phyloP scores from a whole-genome alignment of 2,113 vertebrate species.

The Nibea albiflora region DNA sequence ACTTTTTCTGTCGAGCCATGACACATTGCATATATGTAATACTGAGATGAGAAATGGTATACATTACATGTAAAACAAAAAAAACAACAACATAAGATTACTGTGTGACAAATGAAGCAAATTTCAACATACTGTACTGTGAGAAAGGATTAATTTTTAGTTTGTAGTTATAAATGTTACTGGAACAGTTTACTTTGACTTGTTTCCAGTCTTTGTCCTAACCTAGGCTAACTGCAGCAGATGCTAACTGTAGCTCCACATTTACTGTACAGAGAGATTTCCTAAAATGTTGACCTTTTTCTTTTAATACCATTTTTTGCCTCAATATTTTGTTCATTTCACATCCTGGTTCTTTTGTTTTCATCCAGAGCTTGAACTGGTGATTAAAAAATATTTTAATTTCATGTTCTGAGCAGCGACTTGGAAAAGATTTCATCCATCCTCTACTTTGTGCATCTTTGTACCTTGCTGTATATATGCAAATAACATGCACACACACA shows the following conservation, averaged over 20 bases:
- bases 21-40: too few relatives aligned
- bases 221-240: not conserved
- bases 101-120: not conserved
- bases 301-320: not conserved
- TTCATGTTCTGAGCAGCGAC: not conserved
- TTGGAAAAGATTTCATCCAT: not conserved
- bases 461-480: constrained; percentile 16
- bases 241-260: not conserved
- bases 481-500: not conserved
- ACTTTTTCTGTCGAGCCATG: too few relatives aligned
- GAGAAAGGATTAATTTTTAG: not conserved
- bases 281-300: not conserved
- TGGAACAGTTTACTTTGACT: not conserved
- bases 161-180: not conserved
- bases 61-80: not conserved
- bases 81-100: not conserved
- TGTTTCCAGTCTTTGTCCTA: not conserved
- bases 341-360: constrained; percentile 1
- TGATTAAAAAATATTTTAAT: not conserved
- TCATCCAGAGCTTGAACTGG: not conserved
- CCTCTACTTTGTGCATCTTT: not conserved
- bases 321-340: not conserved
- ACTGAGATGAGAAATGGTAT: too few relatives aligned
- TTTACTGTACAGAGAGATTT: not conserved
- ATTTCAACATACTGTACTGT: not conserved